These are phyloP conservation scores for Ardeotis arabs DNA, from an alignment of 2,113 vertebrate genomes.

Conservation along the genomic window DNA sequence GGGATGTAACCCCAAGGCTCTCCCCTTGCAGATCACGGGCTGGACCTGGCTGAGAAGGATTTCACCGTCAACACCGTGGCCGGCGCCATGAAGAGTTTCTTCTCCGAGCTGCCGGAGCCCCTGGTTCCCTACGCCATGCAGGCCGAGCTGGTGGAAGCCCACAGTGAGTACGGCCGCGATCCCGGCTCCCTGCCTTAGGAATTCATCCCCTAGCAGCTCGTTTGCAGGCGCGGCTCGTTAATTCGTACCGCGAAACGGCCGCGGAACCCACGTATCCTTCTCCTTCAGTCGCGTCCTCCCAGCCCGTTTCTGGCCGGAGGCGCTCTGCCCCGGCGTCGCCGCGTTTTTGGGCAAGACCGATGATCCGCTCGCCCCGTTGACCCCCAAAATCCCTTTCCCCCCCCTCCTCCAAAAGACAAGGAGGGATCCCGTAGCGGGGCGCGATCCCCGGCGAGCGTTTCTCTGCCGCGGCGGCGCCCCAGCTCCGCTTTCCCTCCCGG, in stretches of 20 bases:
- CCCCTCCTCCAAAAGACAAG: background rate
- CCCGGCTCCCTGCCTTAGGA: too few relatives aligned
- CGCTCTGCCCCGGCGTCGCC: background rate
- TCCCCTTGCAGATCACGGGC: slow-evolving; percentile 79
- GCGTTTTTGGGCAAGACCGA: background rate
- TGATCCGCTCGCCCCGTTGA: rapidly evolving
- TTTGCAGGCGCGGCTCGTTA: background rate
- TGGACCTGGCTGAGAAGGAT: slow-evolving; percentile 94
- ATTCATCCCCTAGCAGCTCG: too few relatives aligned
- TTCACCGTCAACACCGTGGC: slow-evolving; percentile 93
- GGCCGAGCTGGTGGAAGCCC: slow-evolving; percentile 90
- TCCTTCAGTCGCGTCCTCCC: too few relatives aligned
- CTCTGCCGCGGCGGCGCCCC: rapidly evolving
- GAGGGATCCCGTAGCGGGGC: rapidly evolving
- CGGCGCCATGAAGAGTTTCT: slow-evolving; percentile 96
- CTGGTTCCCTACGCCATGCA: slow-evolving; percentile 93
- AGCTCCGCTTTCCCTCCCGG: background rate
- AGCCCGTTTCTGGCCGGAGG: background rate
- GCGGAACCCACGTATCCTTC: too few relatives aligned
- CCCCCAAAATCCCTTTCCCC: background rate
- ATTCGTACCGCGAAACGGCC: background rate
- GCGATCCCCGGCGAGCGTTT: rapidly evolving
- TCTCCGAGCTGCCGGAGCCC: slow-evolving; percentile 92
- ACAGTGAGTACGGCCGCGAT: slow-evolving; percentile 82
- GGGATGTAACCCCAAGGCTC: background rate